phyloP scores from a whole-genome alignment of 2,797 vertebrate genomes.

The Sparidentex hasta region DNA sequence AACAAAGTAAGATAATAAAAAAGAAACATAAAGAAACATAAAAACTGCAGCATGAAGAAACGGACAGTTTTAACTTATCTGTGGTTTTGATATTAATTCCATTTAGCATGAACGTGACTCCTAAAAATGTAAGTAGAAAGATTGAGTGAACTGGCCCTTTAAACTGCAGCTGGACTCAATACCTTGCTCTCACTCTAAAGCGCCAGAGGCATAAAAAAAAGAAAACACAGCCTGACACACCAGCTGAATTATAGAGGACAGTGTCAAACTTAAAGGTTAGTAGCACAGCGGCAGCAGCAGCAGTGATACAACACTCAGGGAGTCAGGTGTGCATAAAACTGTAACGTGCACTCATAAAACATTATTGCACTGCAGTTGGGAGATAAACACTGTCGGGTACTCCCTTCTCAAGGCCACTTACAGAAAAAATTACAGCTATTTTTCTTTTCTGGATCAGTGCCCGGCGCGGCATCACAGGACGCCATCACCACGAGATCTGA shows the following conservation, averaged over 20 bases:
- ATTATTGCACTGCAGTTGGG: slow-evolving; percentile 40
- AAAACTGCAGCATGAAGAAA: no score
- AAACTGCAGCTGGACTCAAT: not conserved
- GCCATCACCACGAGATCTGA: slow-evolving; percentile 10
- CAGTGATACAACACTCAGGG: slow-evolving; percentile 18
- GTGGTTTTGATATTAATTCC: no score
- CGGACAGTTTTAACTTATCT: no score
- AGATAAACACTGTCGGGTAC: slow-evolving; percentile 51
- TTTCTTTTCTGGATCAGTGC: not conserved
- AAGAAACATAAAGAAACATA: no score
- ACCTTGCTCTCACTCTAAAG: not conserved
- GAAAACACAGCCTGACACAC: not conserved
- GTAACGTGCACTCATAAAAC: slow-evolving; percentile 61
- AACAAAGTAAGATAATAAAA: no score
- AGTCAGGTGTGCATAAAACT: slow-evolving; percentile 58
- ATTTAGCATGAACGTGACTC: not conserved
- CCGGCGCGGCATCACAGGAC: slow-evolving; percentile 12
- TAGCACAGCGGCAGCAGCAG: not conserved
- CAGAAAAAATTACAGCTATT: slow-evolving; percentile 27
- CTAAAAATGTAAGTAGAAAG: not conserved
- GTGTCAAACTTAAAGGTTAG: slow-evolving; percentile 40
- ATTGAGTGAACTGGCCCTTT: not conserved
- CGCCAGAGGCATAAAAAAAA: not conserved
- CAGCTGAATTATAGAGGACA: slow-evolving; percentile 44
- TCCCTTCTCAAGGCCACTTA: slow-evolving; percentile 46